A percentile compares a stretch with the other conserved stretches of the same genome.
Evolutionary conservation across 2,797 vertebrate species (phyloP).

Genomic region (Spea hammondii): DNA sequence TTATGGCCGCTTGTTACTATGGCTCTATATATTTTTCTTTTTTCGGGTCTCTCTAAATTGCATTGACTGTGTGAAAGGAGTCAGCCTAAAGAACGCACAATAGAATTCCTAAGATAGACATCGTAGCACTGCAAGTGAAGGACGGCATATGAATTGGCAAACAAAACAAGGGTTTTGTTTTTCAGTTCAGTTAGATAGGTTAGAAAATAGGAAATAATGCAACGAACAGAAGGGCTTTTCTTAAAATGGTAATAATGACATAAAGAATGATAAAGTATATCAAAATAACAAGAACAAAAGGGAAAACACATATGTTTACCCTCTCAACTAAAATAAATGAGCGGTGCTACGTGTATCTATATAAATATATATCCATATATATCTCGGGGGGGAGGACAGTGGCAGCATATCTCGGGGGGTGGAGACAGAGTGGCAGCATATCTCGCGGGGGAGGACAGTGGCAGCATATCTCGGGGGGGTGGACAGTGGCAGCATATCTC

Average conservation of each 20-base stretch:
- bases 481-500: too few species aligned
- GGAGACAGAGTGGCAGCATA: too few species aligned
- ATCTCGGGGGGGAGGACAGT: too few species aligned
- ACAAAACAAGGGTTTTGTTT: conserved; percentile 38
- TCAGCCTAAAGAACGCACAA: conserved; percentile 49
- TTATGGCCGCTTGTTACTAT: conserved; percentile 54
- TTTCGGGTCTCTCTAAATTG: conserved; percentile 60
- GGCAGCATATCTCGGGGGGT: too few species aligned
- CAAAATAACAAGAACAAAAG: too few species aligned
- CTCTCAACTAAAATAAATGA: too few species aligned
- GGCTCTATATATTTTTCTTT: conserved; percentile 48
- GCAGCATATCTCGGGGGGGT: too few species aligned
- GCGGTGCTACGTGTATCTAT: too few species aligned
- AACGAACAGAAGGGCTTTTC: conserved; percentile 12
- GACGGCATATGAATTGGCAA: conserved; percentile 40
- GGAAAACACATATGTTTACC: too few species aligned
- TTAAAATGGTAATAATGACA: background rate
- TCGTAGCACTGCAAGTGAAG: conserved; percentile 43
- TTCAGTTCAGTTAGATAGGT: conserved; percentile 13
- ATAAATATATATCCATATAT: too few species aligned
- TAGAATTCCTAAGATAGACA: conserved; percentile 55
- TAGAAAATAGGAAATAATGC: conserved; percentile 40
- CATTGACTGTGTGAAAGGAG: conserved; percentile 57
- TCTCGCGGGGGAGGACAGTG: too few species aligned
- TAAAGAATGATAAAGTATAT: too few species aligned